phyloP scores from a whole-genome alignment of 35 echinoderm and acorn worm species.

The Heliocidaris erythrogramma region DNA sequence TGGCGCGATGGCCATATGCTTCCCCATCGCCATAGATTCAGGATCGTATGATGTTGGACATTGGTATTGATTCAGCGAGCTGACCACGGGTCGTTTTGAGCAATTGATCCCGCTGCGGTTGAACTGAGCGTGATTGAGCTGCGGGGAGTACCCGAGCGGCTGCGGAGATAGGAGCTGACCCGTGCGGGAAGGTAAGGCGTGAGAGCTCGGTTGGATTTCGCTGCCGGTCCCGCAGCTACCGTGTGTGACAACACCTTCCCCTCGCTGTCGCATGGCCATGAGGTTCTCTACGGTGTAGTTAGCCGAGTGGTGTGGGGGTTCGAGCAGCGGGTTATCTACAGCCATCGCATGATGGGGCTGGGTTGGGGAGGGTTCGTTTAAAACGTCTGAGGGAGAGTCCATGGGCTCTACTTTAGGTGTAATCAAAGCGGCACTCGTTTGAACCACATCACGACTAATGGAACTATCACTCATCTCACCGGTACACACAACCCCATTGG shows the following conservation, averaged over 20 bases:
- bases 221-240: constrained; percentile 53
- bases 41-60: constrained; percentile 66
- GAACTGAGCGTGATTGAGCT: constrained; percentile 55
- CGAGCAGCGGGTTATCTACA: constrained; percentile 3
- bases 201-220: constrained; percentile 68
- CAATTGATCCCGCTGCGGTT: constrained; percentile 58
- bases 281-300: constrained; percentile 90
- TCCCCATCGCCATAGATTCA: constrained; percentile 71
- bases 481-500: constrained; percentile 61
- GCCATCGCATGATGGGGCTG: constrained; percentile 26
- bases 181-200: constrained; percentile 62
- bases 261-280: constrained; percentile 66
- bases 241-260: constrained; percentile 39
- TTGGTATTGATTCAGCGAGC: constrained; percentile 70
- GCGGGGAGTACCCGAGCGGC: constrained; percentile 78
- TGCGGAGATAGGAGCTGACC: constrained; percentile 83
- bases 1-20: constrained; percentile 95
- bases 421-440: constrained; percentile 72
- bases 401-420: constrained; percentile 94
- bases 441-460: constrained; percentile 52
- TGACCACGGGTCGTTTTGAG: constrained; percentile 64
- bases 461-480: constrained; percentile 46
- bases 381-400: constrained; percentile 74
- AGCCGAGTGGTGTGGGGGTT: constrained; percentile 45
- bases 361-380: constrained; percentile 65